These are phyloP conservation scores for Acipenser ruthenus DNA, from an alignment of 2,797 vertebrate genomes.

Conservation along the genomic window DNA sequence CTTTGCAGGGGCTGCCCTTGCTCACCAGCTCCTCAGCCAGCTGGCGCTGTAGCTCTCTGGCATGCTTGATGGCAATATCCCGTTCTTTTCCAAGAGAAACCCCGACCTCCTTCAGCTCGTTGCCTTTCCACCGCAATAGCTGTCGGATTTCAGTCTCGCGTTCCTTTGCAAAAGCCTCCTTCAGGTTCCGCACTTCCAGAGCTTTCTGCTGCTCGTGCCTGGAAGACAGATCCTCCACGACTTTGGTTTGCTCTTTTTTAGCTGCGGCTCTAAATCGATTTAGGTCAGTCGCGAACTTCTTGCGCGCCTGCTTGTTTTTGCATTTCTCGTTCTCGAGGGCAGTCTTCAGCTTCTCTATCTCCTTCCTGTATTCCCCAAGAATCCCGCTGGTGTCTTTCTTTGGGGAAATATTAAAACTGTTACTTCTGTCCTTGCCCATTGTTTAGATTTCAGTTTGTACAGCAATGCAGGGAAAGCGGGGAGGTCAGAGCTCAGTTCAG, in stretches of 20 bases:
- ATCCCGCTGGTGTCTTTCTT: constrained; percentile 38
- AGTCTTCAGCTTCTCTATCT: constrained; percentile 47
- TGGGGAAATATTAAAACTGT: constrained; percentile 48
- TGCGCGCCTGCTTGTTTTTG: constrained; percentile 34
- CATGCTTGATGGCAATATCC: constrained; percentile 36
- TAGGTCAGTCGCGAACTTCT: constrained; percentile 41
- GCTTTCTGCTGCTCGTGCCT: constrained; percentile 50
- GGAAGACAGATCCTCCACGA: constrained; percentile 51
- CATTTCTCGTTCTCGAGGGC: constrained; percentile 55
- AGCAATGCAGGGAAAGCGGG: constrained; percentile 31
- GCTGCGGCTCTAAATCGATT: constrained; percentile 51
- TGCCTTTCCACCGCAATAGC: constrained; percentile 46
- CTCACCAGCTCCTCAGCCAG: constrained; percentile 44
- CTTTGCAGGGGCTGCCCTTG: constrained; percentile 26
- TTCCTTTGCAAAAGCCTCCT: constrained; percentile 37
- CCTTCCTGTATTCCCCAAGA: constrained; percentile 39
- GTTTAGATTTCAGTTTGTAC: constrained; percentile 25
- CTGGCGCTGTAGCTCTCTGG: constrained; percentile 41
- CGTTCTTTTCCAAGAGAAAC: constrained; percentile 33
- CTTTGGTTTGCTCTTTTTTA: constrained; percentile 48
- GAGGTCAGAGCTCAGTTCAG: constrained; percentile 19
- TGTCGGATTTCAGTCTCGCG: constrained; percentile 48
- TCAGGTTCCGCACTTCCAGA: constrained; percentile 45
- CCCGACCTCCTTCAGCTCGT: constrained; percentile 38
- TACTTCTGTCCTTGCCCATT: constrained; percentile 52